Evolutionary conservation across 2,113 vertebrate species (phyloP).

Genomic region (Phalacrocorax brasilianus): DNA sequence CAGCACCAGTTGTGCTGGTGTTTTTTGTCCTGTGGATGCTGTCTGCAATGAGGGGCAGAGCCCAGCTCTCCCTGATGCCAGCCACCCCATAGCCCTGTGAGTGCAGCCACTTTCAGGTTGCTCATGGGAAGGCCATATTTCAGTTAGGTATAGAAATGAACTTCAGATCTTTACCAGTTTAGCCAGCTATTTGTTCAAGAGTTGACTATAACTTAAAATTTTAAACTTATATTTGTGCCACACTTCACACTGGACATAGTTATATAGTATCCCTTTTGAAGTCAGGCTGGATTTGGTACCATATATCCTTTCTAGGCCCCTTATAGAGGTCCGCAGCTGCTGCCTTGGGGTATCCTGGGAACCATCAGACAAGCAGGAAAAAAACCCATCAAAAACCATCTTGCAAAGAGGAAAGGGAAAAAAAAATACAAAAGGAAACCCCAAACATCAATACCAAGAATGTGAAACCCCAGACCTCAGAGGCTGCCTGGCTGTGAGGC

Average conservation of each 20-base stretch:
- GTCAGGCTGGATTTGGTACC: background rate
- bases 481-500: slow-evolving; percentile 41
- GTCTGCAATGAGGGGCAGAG: background rate
- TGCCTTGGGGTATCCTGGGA: background rate
- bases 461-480: slow-evolving; percentile 32
- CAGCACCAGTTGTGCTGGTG: background rate
- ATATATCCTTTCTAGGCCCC: background rate
- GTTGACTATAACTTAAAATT: background rate
- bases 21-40: background rate
- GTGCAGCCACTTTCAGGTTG: background rate
- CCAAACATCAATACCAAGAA: background rate
- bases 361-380: background rate
- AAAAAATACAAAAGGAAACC: slow-evolving; percentile 1
- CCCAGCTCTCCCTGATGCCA: background rate
- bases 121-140: background rate
- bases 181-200: background rate
- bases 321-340: background rate
- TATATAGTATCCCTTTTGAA: background rate
- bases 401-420: background rate
- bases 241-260: background rate
- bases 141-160: background rate
- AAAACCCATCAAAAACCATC: background rate
- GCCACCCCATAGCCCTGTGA: background rate
- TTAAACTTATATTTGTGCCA: background rate
- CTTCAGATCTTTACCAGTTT: background rate